phyloP scores from a whole-genome alignment of 2,113 vertebrate species.

The Upupa epops region DNA sequence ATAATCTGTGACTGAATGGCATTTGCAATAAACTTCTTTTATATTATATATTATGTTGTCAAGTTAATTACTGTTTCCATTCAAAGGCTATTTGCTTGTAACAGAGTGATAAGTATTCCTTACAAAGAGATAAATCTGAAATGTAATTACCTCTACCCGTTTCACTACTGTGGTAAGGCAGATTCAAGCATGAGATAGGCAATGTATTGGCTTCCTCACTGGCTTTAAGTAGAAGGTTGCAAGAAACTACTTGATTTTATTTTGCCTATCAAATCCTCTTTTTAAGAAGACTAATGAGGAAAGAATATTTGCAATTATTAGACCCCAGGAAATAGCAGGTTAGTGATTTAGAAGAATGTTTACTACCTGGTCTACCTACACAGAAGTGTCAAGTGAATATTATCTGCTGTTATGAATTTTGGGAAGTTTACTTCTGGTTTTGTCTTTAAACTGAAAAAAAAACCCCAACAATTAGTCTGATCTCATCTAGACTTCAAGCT shows the following conservation, averaged over 20 bases:
- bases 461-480: not conserved
- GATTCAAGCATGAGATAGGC: not conserved
- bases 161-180: not conserved
- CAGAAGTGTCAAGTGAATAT: not conserved
- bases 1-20: not conserved
- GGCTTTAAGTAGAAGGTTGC: not conserved
- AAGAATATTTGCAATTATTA: not conserved
- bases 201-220: rapidly evolving
- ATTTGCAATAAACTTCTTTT: not conserved
- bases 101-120: not conserved
- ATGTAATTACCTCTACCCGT: not conserved
- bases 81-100: not conserved
- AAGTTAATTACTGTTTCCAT: not conserved
- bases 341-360: not conserved
- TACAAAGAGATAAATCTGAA: not conserved
- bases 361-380: not conserved
- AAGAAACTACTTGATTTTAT: rapidly evolving
- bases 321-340: not conserved
- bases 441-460: not conserved
- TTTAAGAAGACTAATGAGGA: not conserved
- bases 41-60: not conserved
- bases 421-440: rapidly evolving
- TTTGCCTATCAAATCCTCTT: not conserved
- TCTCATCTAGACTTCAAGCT: not conserved
- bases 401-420: not conserved